phyloP scores from a whole-genome alignment of 2,113 vertebrate species.

The Lathamus discolor region DNA sequence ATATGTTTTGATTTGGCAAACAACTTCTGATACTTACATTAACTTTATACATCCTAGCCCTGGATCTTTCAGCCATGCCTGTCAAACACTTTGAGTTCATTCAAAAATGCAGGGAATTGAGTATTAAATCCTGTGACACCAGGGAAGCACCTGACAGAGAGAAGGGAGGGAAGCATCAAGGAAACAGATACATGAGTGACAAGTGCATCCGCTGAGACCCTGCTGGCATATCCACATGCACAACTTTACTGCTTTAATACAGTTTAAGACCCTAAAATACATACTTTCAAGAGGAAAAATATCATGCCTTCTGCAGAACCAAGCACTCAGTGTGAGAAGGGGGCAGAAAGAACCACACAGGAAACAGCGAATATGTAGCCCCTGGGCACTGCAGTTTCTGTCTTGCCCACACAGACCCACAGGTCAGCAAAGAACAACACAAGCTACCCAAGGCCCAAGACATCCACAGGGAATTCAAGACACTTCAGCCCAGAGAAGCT shows the following conservation, averaged over 20 bases:
- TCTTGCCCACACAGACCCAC: background rate
- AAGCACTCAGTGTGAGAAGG: background rate
- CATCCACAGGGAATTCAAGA: background rate
- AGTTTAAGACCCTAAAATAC: background rate
- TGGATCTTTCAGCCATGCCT: background rate
- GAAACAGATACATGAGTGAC: background rate
- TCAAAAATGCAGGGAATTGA: background rate
- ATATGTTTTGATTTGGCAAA: background rate
- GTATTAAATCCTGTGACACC: background rate
- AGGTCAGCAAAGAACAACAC: too few species aligned
- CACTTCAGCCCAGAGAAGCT: background rate
- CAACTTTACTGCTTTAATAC: background rate
- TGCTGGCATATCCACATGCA: background rate
- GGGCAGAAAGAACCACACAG: background rate
- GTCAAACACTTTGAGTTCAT: background rate
- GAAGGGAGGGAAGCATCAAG: background rate
- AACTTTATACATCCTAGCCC: background rate
- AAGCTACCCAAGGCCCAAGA: background rate
- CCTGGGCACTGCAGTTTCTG: background rate
- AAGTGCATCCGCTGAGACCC: background rate
- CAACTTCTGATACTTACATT: background rate
- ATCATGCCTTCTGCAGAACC: background rate
- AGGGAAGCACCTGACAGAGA: background rate
- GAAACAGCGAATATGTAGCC: background rate
- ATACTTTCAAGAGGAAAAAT: background rate